Conservation (phyloP, 2,797 vertebrate species). For the Arctocebus calabarensis region DNA sequence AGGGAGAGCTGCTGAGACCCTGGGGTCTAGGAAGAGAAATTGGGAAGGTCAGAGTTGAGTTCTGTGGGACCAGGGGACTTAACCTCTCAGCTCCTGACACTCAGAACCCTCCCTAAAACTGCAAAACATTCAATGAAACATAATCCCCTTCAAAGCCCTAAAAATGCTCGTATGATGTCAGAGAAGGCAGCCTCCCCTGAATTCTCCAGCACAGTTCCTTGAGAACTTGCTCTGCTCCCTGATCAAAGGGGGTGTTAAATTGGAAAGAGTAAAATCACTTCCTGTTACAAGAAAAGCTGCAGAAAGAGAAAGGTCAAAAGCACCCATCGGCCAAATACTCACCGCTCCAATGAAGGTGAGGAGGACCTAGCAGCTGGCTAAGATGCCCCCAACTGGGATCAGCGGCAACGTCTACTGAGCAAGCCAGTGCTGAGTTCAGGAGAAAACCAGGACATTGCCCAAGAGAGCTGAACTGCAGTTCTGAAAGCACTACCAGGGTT, state of each 20-base stretch:
- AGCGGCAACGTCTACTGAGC: background rate
- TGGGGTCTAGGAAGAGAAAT: background rate
- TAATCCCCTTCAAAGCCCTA: background rate
- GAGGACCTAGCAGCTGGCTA: background rate
- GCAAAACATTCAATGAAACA: background rate
- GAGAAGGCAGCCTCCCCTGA: background rate
- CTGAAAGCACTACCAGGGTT: background rate
- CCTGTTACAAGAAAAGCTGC: background rate
- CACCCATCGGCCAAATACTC: background rate
- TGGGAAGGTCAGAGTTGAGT: background rate
- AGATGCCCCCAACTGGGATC: background rate
- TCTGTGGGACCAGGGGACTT: background rate
- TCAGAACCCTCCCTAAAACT: background rate
- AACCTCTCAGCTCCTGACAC: background rate
- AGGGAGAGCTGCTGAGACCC: background rate
- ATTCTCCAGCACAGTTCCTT: background rate
- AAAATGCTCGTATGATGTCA: background rate
- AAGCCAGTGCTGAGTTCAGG: background rate
- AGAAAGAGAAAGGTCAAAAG: background rate
- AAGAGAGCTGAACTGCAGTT: background rate
- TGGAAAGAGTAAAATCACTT: conserved; percentile 21
- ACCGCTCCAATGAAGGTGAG: background rate
- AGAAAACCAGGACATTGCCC: background rate
- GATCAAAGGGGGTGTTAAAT: background rate
- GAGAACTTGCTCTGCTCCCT: background rate